Evolutionary conservation across 1,140 invertebrate species (phyloP), one percentile per base, ranked within the genome.

Genomic region (Dendroctonus valens): DNA sequence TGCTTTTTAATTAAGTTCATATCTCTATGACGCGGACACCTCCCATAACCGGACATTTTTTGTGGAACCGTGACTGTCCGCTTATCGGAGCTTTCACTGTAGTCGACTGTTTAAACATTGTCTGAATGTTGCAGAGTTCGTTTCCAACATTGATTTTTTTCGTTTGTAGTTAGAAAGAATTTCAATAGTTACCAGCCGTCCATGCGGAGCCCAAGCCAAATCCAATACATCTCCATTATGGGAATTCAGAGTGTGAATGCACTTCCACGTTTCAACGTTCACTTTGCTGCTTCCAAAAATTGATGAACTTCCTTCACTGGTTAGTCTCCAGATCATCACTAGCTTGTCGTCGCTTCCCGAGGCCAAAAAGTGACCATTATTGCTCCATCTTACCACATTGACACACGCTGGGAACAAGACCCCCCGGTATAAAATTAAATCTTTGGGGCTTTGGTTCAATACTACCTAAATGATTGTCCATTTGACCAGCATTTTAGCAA

Each of bases 331-430:
- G 39, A 99, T 93, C 91, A 98, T 98, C 8, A 98, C 89, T 2
- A 97, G 81, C 78, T 96, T 94, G 77, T 99, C 97, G 81, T 98
- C 96, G 41, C 95, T 94, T 9, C 93, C 95, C 0, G 96, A 98
- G 41, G 96, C 95, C 51, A 98, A 81, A 67, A 90, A 89, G 65
- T 86, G 86, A 0, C 96, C 97, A 72, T 85, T 88, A 66, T 89
- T 87, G 72, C 94, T 97, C 96, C 96, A 99, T 73, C 96, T 81
- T 0, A 99, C 96, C 81, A 93, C 94, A 81, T 99, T 99, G 0
- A 99, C 96, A 84, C 96, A 98, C 4, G 91, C 93, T 93, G 79
- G 53, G 83, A 82, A 53, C 39, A 14, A 69, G 42, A 8, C n/a
- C 26, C 1, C 26, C 26, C 26, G 26, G 26, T 3, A 26, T 26